Conservation (phyloP, 2,888 invertebrate species). For the Oligia strigilis region DNA sequence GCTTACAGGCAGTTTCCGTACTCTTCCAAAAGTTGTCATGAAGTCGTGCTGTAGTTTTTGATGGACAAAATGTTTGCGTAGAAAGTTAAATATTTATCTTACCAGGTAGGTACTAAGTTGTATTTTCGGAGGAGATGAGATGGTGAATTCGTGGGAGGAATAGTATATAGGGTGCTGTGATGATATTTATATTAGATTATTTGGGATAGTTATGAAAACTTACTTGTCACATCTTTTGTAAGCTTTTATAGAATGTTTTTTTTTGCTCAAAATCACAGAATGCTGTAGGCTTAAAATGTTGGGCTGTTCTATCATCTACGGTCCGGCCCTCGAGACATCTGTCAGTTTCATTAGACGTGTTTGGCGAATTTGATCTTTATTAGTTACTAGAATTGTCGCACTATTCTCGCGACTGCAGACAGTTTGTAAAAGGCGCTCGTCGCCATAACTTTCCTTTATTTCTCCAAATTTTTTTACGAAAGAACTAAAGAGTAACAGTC, state of each 20-base stretch:
- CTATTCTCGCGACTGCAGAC: no score
- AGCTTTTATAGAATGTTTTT: no score
- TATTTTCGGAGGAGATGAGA: not conserved
- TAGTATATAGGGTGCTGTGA: not conserved
- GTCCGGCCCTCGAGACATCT: no score
- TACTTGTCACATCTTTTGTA: not conserved
- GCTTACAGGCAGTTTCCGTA: not conserved
- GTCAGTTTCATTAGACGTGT: no score
- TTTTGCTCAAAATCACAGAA: not conserved
- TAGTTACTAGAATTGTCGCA: not conserved
- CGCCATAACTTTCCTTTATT: no score
- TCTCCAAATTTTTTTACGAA: not conserved
- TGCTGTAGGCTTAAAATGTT: not conserved
- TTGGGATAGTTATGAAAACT: slow-evolving; percentile 1
- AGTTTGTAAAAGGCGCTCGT: not conserved
- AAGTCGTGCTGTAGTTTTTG: not conserved
- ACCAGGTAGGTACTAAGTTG: not conserved
- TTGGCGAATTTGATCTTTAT: not conserved
- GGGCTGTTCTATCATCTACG: not conserved
- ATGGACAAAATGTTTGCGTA: not conserved
- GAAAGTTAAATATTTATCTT: slow-evolving; percentile 1
- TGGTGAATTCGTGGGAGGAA: not conserved
- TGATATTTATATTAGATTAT: not conserved
- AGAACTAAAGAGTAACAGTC: not conserved
- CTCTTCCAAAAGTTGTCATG: not conserved